phyloP scores from a whole-genome alignment of 2,888 invertebrate genomes.

The Caprella mutica region DNA sequence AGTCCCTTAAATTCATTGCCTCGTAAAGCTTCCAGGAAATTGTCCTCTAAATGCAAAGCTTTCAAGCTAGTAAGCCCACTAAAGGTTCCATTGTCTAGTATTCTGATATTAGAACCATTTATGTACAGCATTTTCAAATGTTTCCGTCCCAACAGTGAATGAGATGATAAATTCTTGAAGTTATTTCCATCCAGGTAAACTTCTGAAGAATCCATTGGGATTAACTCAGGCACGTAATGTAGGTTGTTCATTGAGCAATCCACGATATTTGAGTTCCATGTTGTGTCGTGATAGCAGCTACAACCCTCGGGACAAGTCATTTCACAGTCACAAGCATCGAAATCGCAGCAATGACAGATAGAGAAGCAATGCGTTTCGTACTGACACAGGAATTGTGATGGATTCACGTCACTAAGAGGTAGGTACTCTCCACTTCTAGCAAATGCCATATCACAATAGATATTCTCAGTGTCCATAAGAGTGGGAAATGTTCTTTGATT shows the following conservation, averaged over 20 bases:
- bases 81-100: conserved; percentile 68
- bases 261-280: conserved; percentile 74
- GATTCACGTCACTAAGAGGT: conserved; percentile 62
- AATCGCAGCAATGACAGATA: conserved; percentile 78
- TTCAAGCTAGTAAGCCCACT: conserved; percentile 68
- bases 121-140: conserved; percentile 61
- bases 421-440: conserved; percentile 61
- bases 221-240: conserved; percentile 55
- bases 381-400: conserved; percentile 71
- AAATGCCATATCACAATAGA: conserved; percentile 67
- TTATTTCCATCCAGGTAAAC: conserved; percentile 74
- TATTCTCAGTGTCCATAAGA: conserved; percentile 68
- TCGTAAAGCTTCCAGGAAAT: conserved; percentile 57
- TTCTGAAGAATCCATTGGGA: conserved; percentile 85
- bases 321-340: conserved; percentile 83
- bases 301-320: conserved; percentile 80
- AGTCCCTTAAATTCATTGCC: conserved; percentile 73
- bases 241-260: conserved; percentile 55
- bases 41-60: conserved; percentile 62
- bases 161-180: conserved; percentile 60
- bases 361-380: conserved; percentile 77
- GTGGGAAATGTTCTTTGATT: conserved; percentile 66
- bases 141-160: conserved; percentile 74
- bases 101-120: conserved; percentile 65
- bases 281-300: conserved; percentile 77